These are phyloP conservation scores for Takifugu rubripes DNA, from an alignment of 2,797 vertebrate genomes.

Conservation along the genomic window DNA sequence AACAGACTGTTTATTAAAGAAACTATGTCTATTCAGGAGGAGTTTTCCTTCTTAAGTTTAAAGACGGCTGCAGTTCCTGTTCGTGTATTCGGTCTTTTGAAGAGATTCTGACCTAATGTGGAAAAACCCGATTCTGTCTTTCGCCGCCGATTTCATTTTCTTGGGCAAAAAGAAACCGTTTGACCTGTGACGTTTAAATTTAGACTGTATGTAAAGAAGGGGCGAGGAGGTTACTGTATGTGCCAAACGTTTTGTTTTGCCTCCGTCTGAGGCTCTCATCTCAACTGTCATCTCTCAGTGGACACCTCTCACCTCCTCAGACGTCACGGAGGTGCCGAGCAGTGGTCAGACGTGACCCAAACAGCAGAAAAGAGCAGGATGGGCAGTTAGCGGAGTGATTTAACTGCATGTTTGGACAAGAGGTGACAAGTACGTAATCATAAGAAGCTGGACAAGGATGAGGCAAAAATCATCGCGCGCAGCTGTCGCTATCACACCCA, in stretches of 20 bases:
- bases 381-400: slow-evolving; percentile 17
- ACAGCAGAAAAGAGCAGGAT: slow-evolving; percentile 21
- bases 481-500: slow-evolving; percentile 38
- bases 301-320: slow-evolving; percentile 40
- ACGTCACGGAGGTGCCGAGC: slow-evolving; percentile 34
- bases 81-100: too few species aligned
- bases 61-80: neutral
- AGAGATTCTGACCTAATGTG: too few species aligned
- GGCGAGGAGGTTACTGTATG: slow-evolving; percentile 42
- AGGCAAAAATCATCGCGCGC: slow-evolving; percentile 29
- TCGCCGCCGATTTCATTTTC: neutral
- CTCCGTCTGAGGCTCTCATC: slow-evolving; percentile 54
- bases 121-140: neutral
- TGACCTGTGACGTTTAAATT: slow-evolving; percentile 42
- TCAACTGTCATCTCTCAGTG: slow-evolving; percentile 52
- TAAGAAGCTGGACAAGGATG: slow-evolving; percentile 43
- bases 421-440: slow-evolving; percentile 50
- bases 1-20: slow-evolving; percentile 24
- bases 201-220: slow-evolving; percentile 45
- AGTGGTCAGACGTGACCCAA: slow-evolving; percentile 30
- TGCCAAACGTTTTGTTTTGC: slow-evolving; percentile 64
- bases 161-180: slow-evolving; percentile 23
- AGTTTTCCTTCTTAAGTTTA: slow-evolving; percentile 1
- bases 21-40: neutral
- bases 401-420: slow-evolving; percentile 48